Percentiles rank a stretch among this genome's conserved stretches.
phyloP scores from a whole-genome alignment of 1,140 invertebrate species.

The Ceratosolen solmsi region DNA sequence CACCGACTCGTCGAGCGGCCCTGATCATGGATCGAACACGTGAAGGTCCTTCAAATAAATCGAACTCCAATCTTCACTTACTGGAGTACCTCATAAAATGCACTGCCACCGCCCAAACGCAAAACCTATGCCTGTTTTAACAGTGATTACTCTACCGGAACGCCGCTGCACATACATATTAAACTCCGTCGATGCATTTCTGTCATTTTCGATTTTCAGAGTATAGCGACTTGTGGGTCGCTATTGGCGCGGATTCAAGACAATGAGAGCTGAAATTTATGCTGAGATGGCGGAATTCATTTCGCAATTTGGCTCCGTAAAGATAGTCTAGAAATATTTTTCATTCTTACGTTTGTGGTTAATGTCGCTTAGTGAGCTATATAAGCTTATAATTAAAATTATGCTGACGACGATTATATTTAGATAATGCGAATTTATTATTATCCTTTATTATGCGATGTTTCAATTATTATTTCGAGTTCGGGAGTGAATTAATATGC shows the following conservation, averaged over 20 bases:
- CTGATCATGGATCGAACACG: not conserved
- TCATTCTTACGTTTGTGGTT: too few species aligned
- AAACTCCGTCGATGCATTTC: not conserved
- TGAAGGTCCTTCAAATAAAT: not conserved
- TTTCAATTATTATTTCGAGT: too few species aligned
- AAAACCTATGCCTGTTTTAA: conserved; percentile 22
- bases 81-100: conserved; percentile 38
- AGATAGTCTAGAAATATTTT: not conserved
- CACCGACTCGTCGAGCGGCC: too few species aligned
- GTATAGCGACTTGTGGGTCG: not conserved
- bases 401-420: too few species aligned
- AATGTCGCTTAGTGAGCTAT: too few species aligned
- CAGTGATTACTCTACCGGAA: conserved; percentile 21
- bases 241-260: not conserved
- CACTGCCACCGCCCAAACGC: not conserved
- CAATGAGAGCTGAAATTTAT: conserved; percentile 6
- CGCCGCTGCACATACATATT: not conserved
- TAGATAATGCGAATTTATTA: too few species aligned
- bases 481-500: too few species aligned
- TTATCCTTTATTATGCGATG: too few species aligned
- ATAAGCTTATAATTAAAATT: too few species aligned
- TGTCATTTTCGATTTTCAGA: conserved; percentile 9
- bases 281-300: not conserved
- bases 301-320: not conserved
- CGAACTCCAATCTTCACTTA: not conserved